Evolutionary conservation across 2,113 vertebrate species (phyloP), one percentile per base, ranked within the genome.

Genomic region (Sylvia atricapilla): DNA sequence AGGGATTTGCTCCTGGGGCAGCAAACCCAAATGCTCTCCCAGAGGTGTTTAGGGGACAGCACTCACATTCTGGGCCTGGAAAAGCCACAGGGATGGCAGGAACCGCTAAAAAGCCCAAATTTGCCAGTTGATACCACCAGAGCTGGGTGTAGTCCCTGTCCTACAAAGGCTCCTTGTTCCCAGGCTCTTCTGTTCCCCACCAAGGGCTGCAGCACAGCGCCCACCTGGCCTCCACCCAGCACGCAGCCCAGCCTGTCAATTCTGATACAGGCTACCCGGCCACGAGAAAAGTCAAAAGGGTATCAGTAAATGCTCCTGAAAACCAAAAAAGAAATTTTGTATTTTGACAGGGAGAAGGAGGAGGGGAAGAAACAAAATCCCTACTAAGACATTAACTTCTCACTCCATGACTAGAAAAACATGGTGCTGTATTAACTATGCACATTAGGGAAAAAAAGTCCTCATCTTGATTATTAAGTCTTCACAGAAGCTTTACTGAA

Each of bases 181-280:
- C 63, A 55, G 35, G 64, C 35, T 56, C 78, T 53, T 82, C 63
- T 55, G n/a, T 6, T 80, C 37, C 37, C 44, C 35, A 60, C 39
- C 46, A 52, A 28, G 23, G 68, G 37, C 39, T 16, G 68, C 35
- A 76, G 85, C 68, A 77, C 77, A 77, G 41, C 74, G 69, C 50
- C 78, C 24, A 13, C 66, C 58, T 63, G 56, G 85, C 74, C 63
- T 4, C 75, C 56, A 47, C 66, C 49, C 84, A 73, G 72, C 63
- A 68, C 53, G 46, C 63, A 50, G 28, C 49, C 60, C 28, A 37
- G 52, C 1, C 0, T 7, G 24, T 14, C 6, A 2, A 68, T 91
- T 27, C 73, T 0, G 0, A 31, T 11, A 46, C 0, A 9, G 25
- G 20, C 10, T 92, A 39, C 77, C 25, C 44, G 55, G 49, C 10